These are phyloP conservation scores for Paramormyrops kingsleyae DNA, from an alignment of 2,113 vertebrate genomes.

Conservation along the genomic window DNA sequence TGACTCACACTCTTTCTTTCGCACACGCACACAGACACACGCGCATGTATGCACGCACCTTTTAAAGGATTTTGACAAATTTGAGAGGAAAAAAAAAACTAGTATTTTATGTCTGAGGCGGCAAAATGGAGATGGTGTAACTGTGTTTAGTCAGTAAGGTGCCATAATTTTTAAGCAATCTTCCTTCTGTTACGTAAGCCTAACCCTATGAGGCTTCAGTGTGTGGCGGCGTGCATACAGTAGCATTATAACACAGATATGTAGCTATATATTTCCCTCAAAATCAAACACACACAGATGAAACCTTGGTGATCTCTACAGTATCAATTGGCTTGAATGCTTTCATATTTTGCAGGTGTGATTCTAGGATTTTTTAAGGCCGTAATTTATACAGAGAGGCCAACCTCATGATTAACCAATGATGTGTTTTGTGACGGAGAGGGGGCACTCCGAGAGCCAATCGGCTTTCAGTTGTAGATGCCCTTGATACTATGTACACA, in stretches of 20 bases:
- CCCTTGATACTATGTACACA: not conserved
- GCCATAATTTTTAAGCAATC: not conserved
- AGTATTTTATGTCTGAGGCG: not conserved
- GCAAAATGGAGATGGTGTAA: not conserved
- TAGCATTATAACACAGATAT: not conserved
- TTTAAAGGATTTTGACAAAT: not conserved
- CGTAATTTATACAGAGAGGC: not conserved
- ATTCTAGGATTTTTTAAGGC: not conserved
- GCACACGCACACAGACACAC: not conserved
- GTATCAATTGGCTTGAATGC: not conserved
- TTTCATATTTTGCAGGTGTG: not conserved
- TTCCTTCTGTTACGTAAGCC: not conserved
- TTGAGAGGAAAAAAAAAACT: not conserved
- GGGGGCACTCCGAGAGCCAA: not conserved
- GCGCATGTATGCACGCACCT: not conserved
- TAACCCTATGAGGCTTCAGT: not conserved
- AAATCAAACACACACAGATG: not conserved
- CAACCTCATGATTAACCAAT: not conserved
- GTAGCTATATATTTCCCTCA: not conserved
- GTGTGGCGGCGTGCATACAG: not conserved
- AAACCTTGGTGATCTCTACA: not conserved
- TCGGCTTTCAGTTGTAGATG: not conserved
- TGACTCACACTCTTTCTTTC: not conserved
- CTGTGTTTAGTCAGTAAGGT: slow-evolving; percentile 5
- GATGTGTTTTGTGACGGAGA: not conserved